Percentiles rank a stretch among this genome's conserved stretches.
These are phyloP conservation scores for Dunckerocampus dactyliophorus DNA, from an alignment of 2,113 vertebrate species.

Conservation along the genomic window DNA sequence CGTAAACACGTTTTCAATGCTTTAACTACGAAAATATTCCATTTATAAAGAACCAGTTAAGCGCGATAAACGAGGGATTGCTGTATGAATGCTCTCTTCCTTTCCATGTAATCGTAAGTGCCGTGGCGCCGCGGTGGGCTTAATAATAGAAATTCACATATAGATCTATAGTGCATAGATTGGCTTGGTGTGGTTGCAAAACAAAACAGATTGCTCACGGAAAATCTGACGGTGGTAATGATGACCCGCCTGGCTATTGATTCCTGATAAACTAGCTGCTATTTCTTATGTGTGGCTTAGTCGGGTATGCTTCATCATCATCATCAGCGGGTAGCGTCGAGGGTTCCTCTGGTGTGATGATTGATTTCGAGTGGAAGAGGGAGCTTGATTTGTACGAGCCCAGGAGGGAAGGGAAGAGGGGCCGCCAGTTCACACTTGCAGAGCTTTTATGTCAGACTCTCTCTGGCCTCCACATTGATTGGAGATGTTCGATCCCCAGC, in stretches of 20 bases:
- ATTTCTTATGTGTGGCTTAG: slow-evolving; percentile 9
- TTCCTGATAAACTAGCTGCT: slow-evolving; percentile 28
- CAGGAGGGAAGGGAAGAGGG: no score
- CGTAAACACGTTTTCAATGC: no score
- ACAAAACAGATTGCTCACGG: background rate
- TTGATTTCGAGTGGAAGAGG: slow-evolving; percentile 43
- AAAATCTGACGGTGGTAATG: slow-evolving; percentile 17
- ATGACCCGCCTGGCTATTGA: slow-evolving; percentile 27
- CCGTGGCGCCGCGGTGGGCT: no score
- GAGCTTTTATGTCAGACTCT: slow-evolving; percentile 45
- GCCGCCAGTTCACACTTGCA: no score
- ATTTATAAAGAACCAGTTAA: no score
- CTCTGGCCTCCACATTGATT: slow-evolving; percentile 43
- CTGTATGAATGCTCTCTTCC: no score
- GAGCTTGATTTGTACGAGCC: slow-evolving; percentile 32
- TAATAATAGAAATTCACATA: no score
- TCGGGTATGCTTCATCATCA: slow-evolving; percentile 24
- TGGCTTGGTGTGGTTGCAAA: background rate
- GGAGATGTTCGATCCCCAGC: slow-evolving; percentile 33
- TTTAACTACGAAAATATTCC: no score
- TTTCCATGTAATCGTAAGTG: no score
- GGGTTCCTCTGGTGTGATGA: slow-evolving; percentile 36
- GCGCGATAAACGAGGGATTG: no score
- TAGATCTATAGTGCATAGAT: background rate
- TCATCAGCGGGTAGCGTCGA: background rate